A percentile compares a stretch with the other conserved stretches of the same genome.
These are phyloP conservation scores for Lissonota sp. DNA, from an alignment of 2,888 invertebrate genomes.

Conservation along the genomic window DNA sequence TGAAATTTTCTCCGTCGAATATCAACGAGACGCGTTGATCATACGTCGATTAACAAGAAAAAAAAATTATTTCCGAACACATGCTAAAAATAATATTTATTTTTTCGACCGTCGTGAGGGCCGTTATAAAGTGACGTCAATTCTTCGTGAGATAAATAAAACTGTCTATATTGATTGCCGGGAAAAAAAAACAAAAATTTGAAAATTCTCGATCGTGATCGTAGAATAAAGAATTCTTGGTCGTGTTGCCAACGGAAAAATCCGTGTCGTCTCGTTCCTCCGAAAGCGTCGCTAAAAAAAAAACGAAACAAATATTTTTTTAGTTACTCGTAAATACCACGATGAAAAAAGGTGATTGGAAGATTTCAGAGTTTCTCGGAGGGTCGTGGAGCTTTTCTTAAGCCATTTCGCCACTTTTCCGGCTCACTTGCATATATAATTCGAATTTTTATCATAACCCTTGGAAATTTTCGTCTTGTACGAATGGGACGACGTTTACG, in stretches of 20 bases:
- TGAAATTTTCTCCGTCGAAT: too few relatives aligned
- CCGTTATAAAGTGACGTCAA: not conserved
- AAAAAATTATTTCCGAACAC: too few relatives aligned
- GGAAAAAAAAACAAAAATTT: not conserved
- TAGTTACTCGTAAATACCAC: not conserved
- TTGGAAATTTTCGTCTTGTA: slow-evolving; percentile 12
- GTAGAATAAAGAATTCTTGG: not conserved
- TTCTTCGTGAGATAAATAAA: not conserved
- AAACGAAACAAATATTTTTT: not conserved
- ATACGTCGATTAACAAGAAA: too few relatives aligned
- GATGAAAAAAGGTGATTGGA: not conserved
- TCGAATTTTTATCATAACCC: slow-evolving; percentile 43
- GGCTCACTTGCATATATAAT: slow-evolving; percentile 42
- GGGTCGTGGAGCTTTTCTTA: not conserved
- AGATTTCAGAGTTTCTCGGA: not conserved
- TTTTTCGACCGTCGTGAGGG: too few relatives aligned
- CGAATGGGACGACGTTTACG: not conserved
- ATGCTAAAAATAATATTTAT: too few relatives aligned
- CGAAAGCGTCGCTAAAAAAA: not conserved
- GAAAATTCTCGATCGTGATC: not conserved
- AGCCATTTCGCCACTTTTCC: slow-evolving; percentile 31
- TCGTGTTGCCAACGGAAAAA: not conserved
- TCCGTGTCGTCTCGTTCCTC: not conserved
- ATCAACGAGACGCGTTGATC: too few relatives aligned
- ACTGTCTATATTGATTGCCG: not conserved